Evolutionary conservation across 2,888 invertebrate species (phyloP), one percentile per base, ranked within the genome.

Genomic region (Euclidia mi): DNA sequence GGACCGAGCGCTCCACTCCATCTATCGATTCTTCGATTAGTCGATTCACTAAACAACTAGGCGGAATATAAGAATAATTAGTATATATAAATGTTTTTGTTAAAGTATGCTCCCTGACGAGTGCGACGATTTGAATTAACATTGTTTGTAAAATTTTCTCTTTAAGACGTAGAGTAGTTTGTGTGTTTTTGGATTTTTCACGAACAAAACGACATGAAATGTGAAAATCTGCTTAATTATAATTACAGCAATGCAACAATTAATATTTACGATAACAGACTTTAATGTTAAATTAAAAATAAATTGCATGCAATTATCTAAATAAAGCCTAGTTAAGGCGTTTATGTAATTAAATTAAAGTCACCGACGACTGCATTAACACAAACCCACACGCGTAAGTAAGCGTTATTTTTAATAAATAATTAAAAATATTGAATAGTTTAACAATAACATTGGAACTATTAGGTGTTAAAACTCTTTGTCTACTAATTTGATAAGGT

Each of bases 351-450:
- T 62, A 64, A 31, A 58, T 56, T 64, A 65, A 69, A 69, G 78
- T 79, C 78, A 76, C 76, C 76, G 72, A 68, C 57, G 79, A 92
- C 93, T 90, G 81, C 93, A 92, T 90, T 85, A 81, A 92, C 93
- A 92, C 93, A 93, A 92, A 93, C 92, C 93, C 92, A 93, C 94
- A 92, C 91, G 93, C 88, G 89, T 91, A 84, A 81, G 65, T 87
- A 84, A 88, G 87, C 78, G 77, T 65, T 79, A 75, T 65, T 71
- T 77, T 80, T 79, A 78, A 79, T 75, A 71, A 59, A 60, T 75
- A 75, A 81, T 34, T 34, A 34, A 34, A 73, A 66, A 57, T 65
- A 65, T 61, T 71, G 61, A 68, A 65, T 79, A 82, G 73, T 73
- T 78, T 73, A 78, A 70, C 61, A 64, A 65, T 74, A 78, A 74